Evolutionary conservation across 2,888 invertebrate genomes (phyloP).

Genomic region (Stegana nigrithorax): DNA sequence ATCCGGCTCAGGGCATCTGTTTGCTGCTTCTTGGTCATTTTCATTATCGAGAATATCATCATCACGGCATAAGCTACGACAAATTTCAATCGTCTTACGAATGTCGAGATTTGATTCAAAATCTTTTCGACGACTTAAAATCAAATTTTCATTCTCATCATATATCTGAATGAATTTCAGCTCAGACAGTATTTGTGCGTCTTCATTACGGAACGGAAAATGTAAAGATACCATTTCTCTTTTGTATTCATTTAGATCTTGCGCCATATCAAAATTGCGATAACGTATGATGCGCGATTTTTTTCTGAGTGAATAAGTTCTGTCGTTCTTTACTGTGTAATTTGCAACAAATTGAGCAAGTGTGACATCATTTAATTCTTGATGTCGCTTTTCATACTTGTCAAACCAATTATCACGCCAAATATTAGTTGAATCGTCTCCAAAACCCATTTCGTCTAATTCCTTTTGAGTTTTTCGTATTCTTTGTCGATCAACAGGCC

Average conservation of each 20-base stretch:
- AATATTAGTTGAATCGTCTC: constrained; percentile 5
- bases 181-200: constrained; percentile 31
- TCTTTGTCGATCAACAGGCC: constrained; percentile 63
- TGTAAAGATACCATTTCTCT: constrained; percentile 47
- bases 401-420: constrained; percentile 51
- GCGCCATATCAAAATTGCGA: constrained; percentile 58
- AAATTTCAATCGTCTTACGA: constrained; percentile 47
- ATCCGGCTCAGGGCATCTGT: constrained; percentile 31
- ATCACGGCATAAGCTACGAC: constrained; percentile 39
- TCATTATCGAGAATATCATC: constrained; percentile 22
- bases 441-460: constrained; percentile 43
- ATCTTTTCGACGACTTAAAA: constrained; percentile 32
- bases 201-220: constrained; percentile 46
- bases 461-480: constrained; percentile 35
- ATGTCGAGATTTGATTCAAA: constrained; percentile 48
- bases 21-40: constrained; percentile 29
- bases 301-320: constrained; percentile 26
- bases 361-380: constrained; percentile 43
- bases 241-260: constrained; percentile 55
- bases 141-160: constrained; percentile 31
- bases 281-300: constrained; percentile 54
- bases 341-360: constrained; percentile 55
- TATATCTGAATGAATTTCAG: constrained; percentile 33
- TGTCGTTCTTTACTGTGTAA: constrained; percentile 34
- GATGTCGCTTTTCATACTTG: constrained; percentile 55